These are phyloP conservation scores for Drosophila asahinai DNA, from an alignment of 1,140 invertebrate species.

Conservation along the genomic window DNA sequence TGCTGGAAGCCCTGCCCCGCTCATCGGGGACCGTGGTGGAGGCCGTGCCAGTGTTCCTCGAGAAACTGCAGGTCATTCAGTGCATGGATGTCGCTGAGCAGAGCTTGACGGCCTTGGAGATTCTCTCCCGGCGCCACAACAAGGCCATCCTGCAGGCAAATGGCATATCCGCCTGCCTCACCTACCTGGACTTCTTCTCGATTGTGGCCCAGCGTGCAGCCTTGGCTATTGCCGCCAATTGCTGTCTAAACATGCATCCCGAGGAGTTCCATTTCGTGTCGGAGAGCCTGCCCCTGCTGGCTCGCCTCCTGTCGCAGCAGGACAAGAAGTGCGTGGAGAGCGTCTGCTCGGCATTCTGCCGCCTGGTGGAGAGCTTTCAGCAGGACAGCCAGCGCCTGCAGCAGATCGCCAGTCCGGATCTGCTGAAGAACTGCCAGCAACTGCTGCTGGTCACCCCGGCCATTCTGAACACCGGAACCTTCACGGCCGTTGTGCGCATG, in stretches of 20 bases:
- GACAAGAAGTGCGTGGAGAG: constrained; percentile 99
- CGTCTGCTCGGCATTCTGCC: constrained; percentile 97
- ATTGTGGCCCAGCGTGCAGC: constrained; percentile 98
- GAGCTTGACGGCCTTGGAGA: constrained; percentile 97
- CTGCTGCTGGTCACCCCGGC: constrained; percentile 96
- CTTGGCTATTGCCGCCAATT: constrained; percentile 97
- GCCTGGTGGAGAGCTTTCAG: constrained; percentile 98
- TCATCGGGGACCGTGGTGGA: constrained; percentile 98
- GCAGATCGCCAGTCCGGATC: constrained; percentile 97
- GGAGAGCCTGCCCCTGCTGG: constrained; percentile 94
- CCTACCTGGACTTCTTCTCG: constrained; percentile 98
- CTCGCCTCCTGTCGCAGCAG: constrained; percentile 93
- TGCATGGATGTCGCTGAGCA: constrained; percentile 99
- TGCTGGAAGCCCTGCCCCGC: constrained; percentile 99
- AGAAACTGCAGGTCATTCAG: constrained; percentile 98
- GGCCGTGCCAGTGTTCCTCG: constrained; percentile 97
- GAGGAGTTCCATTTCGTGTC: constrained; percentile 97
- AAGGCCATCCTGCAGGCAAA: constrained; percentile 98
- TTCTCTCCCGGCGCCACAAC: constrained; percentile 97
- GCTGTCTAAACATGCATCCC: constrained; percentile 96
- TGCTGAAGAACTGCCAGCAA: constrained; percentile 97
- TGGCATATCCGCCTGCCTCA: constrained; percentile 97
- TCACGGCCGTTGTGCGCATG: constrained; percentile 98
- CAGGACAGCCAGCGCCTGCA: constrained; percentile 95
- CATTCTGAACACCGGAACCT: constrained; percentile 96